Evolutionary conservation across 37 sponge, comb jelly and placozoan genomes (phyloP), one percentile per base, ranked within the genome.

Genomic region (Theonella swinhoei): DNA sequence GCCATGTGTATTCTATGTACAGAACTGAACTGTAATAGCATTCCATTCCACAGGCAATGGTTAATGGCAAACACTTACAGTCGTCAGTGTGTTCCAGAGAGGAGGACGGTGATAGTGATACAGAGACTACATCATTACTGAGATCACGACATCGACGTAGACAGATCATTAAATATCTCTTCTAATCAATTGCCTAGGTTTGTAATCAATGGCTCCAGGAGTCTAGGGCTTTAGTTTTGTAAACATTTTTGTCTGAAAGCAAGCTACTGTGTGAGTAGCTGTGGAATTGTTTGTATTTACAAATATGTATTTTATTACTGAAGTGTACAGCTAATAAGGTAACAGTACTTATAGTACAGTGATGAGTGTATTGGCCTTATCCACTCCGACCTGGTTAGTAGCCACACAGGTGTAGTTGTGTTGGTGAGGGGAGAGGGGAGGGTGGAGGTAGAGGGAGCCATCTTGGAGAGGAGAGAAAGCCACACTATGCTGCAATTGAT

Each of bases 361-460:
- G 66, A 84, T 65, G 40, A 32, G 24, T 29, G 68, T 43, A 7
- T 54, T 84, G 42, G 59, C 25, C 3, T 4, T 62, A 24, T 19
- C 40, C n/a, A 31, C 58, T 5, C 84, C 84, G 32, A 54, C 30
- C 24, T 76, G 28, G 76, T 84, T 84, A 1, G 34, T 84, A 34
- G 84, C 84, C 26, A 5, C 38, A 47, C 84, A 84, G 43, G 59
- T 84, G 69, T 75, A 75, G 34, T 4, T 41, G 54, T 7, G 7
- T 7, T 47, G 11, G 11, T 14, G 11, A 14, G 54, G 54, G 54
- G 54, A 14, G 11, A 47, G 54, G 14, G 54, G 54, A 47, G 54
- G 54, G 54, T 47, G 54, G 54, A 47, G 54, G 54, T 47, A 47
- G 54, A 47, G 54, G 14, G 54, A 47, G 11, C 54, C 54, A 17